Base-by-base conservation (phyloP, 2,113 vertebrate genomes). In the Clarias gariepinus region DNA sequence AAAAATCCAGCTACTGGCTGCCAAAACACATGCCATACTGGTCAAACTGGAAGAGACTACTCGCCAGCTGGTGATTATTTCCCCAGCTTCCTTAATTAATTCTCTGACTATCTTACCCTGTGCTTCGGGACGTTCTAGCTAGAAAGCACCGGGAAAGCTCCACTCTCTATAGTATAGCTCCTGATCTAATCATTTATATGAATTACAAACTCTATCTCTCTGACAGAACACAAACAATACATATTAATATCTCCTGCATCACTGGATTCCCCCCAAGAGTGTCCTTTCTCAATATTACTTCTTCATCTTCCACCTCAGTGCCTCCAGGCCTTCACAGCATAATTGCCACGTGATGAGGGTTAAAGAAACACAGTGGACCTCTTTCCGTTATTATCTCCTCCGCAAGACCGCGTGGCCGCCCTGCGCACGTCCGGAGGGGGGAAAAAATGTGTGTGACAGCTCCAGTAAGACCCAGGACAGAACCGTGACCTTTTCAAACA, bases 401-500 rank as follows among this genome's bases (percentile, higher is more conserved):
- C 10, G 28, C 25, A 1, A 23, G 79, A 23, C 19, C 79, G 36
- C 79, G 47, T 19, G n/a, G 12, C 80, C 47, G 80, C 12, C 23
- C 60, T 47, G 80, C 36, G 18, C 21, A 23, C 47, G 60, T 47
- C 36, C 25, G 55, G 33, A 0, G 47, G 7, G 47, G 47, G 19
- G 3, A 71, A 71, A 80, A 79, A 79, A 18, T 19, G 16, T 6
- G 19, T 60, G 78, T 81, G 80, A 82, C 80, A 64, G 10, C 60
- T 63, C 60, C 21, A 41, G 80, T 3, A 64, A 25, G 80, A 25
- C 89, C 36, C 60, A 8, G 36, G 23, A 82, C 36, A 82, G 58
- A 82, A 15, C 13, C 2, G 23, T 82, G 80, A 82, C 80, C 60
- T 82, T 82, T 64, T 82, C 25, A 41, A 82, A 82, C 80, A 82